Percentiles rank a stretch among this genome's conserved stretches.
Evolutionary conservation across 2,888 invertebrate genomes (phyloP).

Genomic region (Standfussiana lucernea): DNA sequence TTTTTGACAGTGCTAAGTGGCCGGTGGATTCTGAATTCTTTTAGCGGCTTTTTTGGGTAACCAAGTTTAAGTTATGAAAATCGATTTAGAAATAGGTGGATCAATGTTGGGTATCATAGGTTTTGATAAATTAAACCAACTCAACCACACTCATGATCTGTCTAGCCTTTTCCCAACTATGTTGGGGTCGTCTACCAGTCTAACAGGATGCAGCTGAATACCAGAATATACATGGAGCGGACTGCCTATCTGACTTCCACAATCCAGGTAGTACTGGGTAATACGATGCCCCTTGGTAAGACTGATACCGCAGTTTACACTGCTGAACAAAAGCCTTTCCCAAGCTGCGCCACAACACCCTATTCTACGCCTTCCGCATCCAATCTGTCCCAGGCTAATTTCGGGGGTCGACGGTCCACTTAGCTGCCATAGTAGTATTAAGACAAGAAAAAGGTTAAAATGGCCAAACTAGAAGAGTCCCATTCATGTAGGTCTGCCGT

Average conservation of each 20-base stretch:
- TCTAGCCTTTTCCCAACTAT: no score
- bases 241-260: no score
- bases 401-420: not conserved
- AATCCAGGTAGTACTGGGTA: no score
- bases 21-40: conserved; percentile 1
- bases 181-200: no score
- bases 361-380: not conserved
- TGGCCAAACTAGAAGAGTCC: not conserved
- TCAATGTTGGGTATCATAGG: not conserved
- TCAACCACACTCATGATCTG: no score
- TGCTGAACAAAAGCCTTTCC: not conserved
- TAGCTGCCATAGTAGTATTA: not conserved
- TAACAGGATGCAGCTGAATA: no score
- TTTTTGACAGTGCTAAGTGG: conserved; percentile 27
- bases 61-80: not conserved
- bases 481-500: no score
- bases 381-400: not conserved
- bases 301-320: not conserved
- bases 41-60: not conserved
- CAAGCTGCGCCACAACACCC: not conserved
- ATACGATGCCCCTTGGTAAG: no score
- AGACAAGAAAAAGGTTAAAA: not conserved
- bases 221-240: no score
- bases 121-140: not conserved
- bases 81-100: not conserved